Conservation (phyloP, 2,113 vertebrate genomes). For the Thymallus thymallus region DNA sequence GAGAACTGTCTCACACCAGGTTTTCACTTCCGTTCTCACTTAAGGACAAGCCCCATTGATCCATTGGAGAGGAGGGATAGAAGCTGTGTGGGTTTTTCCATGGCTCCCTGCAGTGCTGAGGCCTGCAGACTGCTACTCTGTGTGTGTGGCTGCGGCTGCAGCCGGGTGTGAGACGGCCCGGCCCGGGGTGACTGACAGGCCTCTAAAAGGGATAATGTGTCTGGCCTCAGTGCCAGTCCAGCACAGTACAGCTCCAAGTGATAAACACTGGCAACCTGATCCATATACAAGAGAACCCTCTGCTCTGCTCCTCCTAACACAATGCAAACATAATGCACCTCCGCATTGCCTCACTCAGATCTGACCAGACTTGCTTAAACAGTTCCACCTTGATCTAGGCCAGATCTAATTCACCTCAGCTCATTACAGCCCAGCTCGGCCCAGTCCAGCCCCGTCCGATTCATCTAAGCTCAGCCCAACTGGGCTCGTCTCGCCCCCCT, state of each 20-base stretch:
- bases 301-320: slow-evolving; percentile 75
- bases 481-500: slow-evolving; percentile 2
- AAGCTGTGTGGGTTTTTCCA: slow-evolving; percentile 60
- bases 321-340: slow-evolving; percentile 87
- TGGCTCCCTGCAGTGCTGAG: slow-evolving; percentile 57
- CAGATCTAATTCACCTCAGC: slow-evolving; percentile 33
- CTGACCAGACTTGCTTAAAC: neutral
- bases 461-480: slow-evolving; percentile 8
- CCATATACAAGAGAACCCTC: slow-evolving; percentile 82
- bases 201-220: slow-evolving; percentile 89
- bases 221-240: slow-evolving; percentile 82
- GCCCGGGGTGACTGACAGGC: slow-evolving; percentile 83
- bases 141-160: neutral
- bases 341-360: neutral
- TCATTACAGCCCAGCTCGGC: neutral
- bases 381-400: slow-evolving; percentile 51
- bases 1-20: slow-evolving; percentile 56
- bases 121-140: slow-evolving; percentile 45
- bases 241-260: slow-evolving; percentile 87
- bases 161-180: slow-evolving; percentile 76
- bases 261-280: slow-evolving; percentile 93
- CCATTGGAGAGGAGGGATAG: slow-evolving; percentile 54
- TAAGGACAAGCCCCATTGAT: slow-evolving; percentile 72
- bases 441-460: slow-evolving; percentile 24
- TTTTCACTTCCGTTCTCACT: slow-evolving; percentile 69